Conservation (phyloP, 2,888 invertebrate species). For the Dryococelus australis region DNA sequence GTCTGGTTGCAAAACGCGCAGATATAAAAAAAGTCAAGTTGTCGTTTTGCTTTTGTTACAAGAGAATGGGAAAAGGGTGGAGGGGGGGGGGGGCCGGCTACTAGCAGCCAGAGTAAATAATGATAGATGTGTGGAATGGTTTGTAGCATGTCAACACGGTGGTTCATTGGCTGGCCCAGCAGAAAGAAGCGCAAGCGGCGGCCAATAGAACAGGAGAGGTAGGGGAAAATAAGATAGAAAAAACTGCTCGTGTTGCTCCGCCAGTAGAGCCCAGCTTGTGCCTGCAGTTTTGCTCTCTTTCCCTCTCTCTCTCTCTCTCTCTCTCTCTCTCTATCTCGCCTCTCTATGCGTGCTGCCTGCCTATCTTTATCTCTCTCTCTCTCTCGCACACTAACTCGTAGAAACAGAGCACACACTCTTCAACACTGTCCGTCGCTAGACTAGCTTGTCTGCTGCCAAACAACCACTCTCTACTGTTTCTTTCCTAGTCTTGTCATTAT, state of each 20-base stretch:
- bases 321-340: not conserved
- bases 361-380: not conserved
- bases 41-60: not conserved
- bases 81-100: not conserved
- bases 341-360: not conserved
- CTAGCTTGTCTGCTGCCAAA: not conserved
- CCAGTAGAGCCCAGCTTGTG: not conserved
- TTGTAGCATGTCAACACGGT: constrained; percentile 16
- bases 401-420: not conserved
- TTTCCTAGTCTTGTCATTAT: not conserved
- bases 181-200: not conserved
- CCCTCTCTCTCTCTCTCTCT: not conserved
- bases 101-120: not conserved
- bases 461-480: not conserved
- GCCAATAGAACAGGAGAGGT: constrained; percentile 16
- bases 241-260: not conserved
- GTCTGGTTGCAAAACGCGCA: not conserved
- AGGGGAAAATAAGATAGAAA: not conserved
- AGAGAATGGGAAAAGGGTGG: not conserved
- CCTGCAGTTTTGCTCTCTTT: too few relatives aligned
- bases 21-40: not conserved
- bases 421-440: not conserved
- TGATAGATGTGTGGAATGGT: not conserved
- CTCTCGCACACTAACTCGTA: not conserved
- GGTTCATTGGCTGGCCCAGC: constrained; percentile 11